Conservation (phyloP, 35 echinoderm and acorn worm species). For the Apostichopus californicus region DNA sequence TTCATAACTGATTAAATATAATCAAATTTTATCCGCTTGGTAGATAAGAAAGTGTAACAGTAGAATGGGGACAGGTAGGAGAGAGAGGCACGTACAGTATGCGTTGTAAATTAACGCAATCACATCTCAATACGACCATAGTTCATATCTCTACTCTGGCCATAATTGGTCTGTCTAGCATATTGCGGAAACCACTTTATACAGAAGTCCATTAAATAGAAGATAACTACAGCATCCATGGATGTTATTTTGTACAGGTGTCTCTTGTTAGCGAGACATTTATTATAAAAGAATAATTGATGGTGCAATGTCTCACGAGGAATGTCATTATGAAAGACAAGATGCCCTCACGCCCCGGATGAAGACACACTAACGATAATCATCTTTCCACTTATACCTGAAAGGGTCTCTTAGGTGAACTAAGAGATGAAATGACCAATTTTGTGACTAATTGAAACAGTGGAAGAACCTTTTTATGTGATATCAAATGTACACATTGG, state of each 20-base stretch:
- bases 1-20: no score
- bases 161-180: not conserved
- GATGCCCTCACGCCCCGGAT: not conserved
- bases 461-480: not conserved
- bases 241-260: not conserved
- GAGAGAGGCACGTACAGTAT: no score
- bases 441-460: not conserved
- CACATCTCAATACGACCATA: no score
- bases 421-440: not conserved
- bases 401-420: not conserved
- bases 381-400: not conserved
- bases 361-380: not conserved
- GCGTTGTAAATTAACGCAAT: no score
- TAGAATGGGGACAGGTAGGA: no score
- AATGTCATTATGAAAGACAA: not conserved
- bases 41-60: no score
- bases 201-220: not conserved
- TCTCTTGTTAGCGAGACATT: not conserved
- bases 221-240: not conserved
- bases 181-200: not conserved
- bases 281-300: not conserved
- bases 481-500: not conserved
- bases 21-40: no score
- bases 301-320: not conserved
- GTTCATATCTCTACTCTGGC: not conserved